Base-by-base conservation (phyloP, 2,113 vertebrate genomes). In the Dipodomys ordii region DNA sequence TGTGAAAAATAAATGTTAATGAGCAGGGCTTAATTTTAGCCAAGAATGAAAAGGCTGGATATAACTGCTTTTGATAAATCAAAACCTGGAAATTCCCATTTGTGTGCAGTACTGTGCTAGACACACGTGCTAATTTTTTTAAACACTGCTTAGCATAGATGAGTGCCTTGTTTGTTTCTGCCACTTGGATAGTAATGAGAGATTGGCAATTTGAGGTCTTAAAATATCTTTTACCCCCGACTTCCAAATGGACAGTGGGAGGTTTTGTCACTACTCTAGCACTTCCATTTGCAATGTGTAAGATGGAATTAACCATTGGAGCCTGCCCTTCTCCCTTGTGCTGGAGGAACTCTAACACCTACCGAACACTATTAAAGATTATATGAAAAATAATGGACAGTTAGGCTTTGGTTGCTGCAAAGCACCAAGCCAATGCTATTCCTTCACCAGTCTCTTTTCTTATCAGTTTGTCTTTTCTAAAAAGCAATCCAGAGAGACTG, bases 1-100 rank as follows among this genome's bases (percentile, higher is more conserved):
- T 87, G 25, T 65, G 69, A 79, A 96, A 93, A 84, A 77, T 93
- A 93, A 84, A 77, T 93, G 30, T 78, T 92, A 83, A 89, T 89
- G 28, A 91, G 13, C 91, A 20, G 15, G 90, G 46, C 49, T 92
- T 74, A 57, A 88, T 89, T 93, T 95, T 92, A 82, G 12, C 23
- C 87, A 89, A 91, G n/a, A 49, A 12, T 65, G 85, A 80, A 82
- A 69, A 68, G 60, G 10, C 3, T 67, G 12, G 25, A 20, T 46
- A 78, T 49, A n/a, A 10, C 39, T 84, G 71, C 27, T 74, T 93
- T 87, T 89, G n/a, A 69, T 82, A 84, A 76, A 62, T 68, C n/a
- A 91, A 23, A 44, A 65, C 15, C 53, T 1, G 3, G 8, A 72
- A 32, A 84, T 89, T 7, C n/a, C 65, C 62, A 72, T 73, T 76